phyloP scores from a whole-genome alignment of 2,888 invertebrate species.

The Tillus elongatus region DNA sequence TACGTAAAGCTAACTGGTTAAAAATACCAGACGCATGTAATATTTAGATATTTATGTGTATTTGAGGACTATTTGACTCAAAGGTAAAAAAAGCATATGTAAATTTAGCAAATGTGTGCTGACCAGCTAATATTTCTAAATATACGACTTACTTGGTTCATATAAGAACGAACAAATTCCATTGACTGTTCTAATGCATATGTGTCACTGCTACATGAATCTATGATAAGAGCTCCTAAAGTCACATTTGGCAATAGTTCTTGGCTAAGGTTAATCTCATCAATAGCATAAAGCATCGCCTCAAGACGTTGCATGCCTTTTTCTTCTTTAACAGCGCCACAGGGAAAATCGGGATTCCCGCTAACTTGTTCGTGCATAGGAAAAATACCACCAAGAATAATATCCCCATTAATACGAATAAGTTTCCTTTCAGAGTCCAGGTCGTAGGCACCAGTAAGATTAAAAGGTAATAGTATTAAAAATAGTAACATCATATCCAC shows the following conservation, averaged over 20 bases:
- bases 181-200: conserved; percentile 61
- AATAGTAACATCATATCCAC: conserved; percentile 16
- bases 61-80: too few relatives aligned
- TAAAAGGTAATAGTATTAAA: too few relatives aligned
- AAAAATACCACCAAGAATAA: conserved; percentile 59
- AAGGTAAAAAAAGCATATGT: too few relatives aligned
- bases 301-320: conserved; percentile 63
- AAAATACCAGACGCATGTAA: too few relatives aligned
- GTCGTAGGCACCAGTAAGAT: conserved; percentile 19
- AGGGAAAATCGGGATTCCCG: conserved; percentile 38
- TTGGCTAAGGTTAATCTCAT: conserved; percentile 52
- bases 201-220: conserved; percentile 57
- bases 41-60: too few relatives aligned
- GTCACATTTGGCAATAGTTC: conserved; percentile 53
- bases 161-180: conserved; percentile 54
- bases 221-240: conserved; percentile 52
- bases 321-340: conserved; percentile 53
- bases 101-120: too few relatives aligned
- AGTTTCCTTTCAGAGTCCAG: conserved; percentile 29
- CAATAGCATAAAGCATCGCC: conserved; percentile 58
- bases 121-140: too few relatives aligned
- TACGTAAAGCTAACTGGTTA: too few relatives aligned
- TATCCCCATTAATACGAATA: conserved; percentile 48
- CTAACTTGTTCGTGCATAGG: conserved; percentile 56
- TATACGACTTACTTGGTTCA: conserved; percentile 48